phyloP scores from a whole-genome alignment of 2,888 invertebrate species.

The Ochropacha duplaris region DNA sequence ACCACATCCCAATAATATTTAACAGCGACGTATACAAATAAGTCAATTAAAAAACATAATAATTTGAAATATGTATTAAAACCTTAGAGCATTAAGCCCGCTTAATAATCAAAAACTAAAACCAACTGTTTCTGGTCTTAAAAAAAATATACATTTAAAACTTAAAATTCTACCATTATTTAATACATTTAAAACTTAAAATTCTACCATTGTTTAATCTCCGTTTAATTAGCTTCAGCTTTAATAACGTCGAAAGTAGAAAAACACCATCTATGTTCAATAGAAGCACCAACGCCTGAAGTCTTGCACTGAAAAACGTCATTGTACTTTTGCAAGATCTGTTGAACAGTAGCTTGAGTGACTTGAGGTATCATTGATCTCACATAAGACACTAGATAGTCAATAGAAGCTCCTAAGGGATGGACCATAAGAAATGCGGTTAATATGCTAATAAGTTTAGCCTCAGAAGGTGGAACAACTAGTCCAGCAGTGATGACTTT shows the following conservation, averaged over 20 bases:
- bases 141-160: too few relatives aligned
- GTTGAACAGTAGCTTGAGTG: conserved; percentile 44
- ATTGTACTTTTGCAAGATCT: conserved; percentile 49
- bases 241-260: conserved; percentile 55
- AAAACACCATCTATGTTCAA: conserved; percentile 59
- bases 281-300: conserved; percentile 50
- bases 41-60: too few relatives aligned
- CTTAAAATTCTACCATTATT: not conserved
- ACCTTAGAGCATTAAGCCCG: too few relatives aligned
- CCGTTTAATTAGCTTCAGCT: conserved; percentile 15
- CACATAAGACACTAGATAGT: conserved; percentile 62
- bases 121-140: too few relatives aligned
- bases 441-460: conserved; percentile 65
- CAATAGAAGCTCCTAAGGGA: conserved; percentile 61
- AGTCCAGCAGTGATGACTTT: conserved; percentile 20
- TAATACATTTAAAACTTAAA: too few relatives aligned
- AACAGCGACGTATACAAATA: too few relatives aligned
- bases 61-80: too few relatives aligned
- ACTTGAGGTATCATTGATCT: conserved; percentile 53
- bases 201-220: not conserved
- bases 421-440: conserved; percentile 69
- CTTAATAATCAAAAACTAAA: too few relatives aligned
- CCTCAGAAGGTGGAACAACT: conserved; percentile 48
- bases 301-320: conserved; percentile 56
- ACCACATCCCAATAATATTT: too few relatives aligned